These are phyloP conservation scores for Lepeophtheirus salmonis DNA, from an alignment of 1,140 invertebrate genomes.

Conservation along the genomic window DNA sequence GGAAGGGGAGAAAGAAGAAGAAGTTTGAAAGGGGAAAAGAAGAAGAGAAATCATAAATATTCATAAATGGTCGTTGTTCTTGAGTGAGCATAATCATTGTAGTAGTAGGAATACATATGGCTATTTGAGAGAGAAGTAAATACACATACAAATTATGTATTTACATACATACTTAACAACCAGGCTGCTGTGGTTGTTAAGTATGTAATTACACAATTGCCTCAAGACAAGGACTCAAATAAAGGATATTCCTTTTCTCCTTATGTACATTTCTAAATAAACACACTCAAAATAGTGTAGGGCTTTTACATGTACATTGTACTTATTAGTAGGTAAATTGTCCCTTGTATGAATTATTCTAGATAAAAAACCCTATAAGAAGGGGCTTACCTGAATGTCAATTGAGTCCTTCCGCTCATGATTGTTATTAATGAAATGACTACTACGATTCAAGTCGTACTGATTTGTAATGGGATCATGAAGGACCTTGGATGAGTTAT, in stretches of 20 bases:
- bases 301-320: neutral
- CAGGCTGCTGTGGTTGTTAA: too few relatives aligned
- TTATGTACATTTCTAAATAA: too few relatives aligned
- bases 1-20: too few relatives aligned
- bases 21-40: too few relatives aligned
- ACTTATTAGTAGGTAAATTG: neutral
- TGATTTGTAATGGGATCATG: neutral
- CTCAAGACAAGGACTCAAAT: neutral
- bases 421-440: neutral
- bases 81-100: too few relatives aligned
- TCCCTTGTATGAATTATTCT: neutral
- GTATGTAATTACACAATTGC: too few relatives aligned
- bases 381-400: conserved; percentile 9
- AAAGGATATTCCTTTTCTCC: neutral
- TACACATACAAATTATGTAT: neutral
- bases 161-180: neutral
- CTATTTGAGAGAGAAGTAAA: conserved; percentile 6
- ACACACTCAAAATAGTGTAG: too few relatives aligned
- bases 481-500: neutral
- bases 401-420: conserved; percentile 11
- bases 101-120: too few relatives aligned
- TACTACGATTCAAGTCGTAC: too few relatives aligned
- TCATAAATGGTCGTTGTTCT: too few relatives aligned
- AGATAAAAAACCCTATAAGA: neutral
- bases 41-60: too few relatives aligned